A percentile compares a stretch with the other conserved stretches of the same genome.
Evolutionary conservation across 37 sponge, comb jelly and placozoan species (phyloP).

Genomic region (Aplysina aerophoba): DNA sequence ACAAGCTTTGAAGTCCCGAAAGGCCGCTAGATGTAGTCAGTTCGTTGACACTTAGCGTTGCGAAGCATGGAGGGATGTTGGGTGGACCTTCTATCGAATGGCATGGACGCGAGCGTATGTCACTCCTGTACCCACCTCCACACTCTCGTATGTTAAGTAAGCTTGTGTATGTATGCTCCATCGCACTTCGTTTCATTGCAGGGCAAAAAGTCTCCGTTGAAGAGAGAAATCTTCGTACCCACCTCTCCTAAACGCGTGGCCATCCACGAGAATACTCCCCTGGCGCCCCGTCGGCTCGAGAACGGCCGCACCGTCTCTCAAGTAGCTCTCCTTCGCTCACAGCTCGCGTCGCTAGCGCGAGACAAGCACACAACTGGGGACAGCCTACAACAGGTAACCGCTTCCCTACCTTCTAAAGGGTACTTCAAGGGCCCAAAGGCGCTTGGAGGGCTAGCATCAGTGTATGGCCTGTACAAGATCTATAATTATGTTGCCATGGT

Average conservation of each 20-base stretch:
- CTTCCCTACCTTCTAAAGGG: neutral
- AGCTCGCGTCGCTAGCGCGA: slow-evolving; percentile 16
- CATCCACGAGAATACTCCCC: slow-evolving; percentile 25
- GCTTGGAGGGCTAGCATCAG: neutral
- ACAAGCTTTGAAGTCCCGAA: too few relatives aligned
- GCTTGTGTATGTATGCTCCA: too few relatives aligned
- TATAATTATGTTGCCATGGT: too few relatives aligned
- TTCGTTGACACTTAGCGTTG: too few relatives aligned
- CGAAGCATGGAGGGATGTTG: neutral
- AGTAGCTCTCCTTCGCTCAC: slow-evolving; percentile 23
- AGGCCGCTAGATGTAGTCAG: too few relatives aligned
- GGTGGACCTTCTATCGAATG: slow-evolving; percentile 5
- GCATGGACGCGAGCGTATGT: neutral
- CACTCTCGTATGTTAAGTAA: neutral
- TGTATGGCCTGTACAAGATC: too few relatives aligned
- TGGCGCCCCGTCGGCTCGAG: slow-evolving; percentile 3
- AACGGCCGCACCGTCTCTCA: neutral
- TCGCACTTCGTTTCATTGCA: neutral
- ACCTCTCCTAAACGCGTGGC: neutral
- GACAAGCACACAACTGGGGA: neutral
- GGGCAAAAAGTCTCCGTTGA: slow-evolving; percentile 24
- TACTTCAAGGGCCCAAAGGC: neutral
- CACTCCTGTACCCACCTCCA: neutral
- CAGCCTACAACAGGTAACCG: neutral
- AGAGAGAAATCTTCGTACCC: slow-evolving; percentile 17